Evolutionary conservation across 1,140 invertebrate species (phyloP), one percentile per base, ranked within the genome.

Genomic region (Ips typographus): DNA sequence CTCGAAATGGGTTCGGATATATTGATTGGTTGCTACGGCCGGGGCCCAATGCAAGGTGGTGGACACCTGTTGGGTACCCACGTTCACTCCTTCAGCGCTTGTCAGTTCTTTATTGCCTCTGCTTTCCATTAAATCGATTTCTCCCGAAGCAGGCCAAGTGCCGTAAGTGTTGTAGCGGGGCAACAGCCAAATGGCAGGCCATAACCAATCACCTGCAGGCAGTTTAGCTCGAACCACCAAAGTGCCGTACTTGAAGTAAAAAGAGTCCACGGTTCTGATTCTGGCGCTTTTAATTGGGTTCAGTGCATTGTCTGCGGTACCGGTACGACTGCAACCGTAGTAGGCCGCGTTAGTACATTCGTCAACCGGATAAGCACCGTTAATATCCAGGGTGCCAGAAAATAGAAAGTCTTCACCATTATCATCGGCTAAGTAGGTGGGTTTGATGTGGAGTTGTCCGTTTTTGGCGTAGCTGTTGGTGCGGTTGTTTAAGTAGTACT

Each of bases 121-220:
- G 1, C 84, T 84, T 74, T 89, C 87, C 22, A 83, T 67, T n/a
- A 86, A 73, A 75, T 85, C 84, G 55, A 86, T 84, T 79, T 85
- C 84, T 39, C 85, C 85, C 53, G 82, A 84, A 37, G 82, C 65
- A 40, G 84, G 84, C 85, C 85, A 86, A 1, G 79, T 78, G 6
- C 86, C 85, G 74, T 88, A 88, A 0, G 72, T 63, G 70, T 86
- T 86, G 71, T 81, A 76, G 1, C 81, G 78, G 0, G 88, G 88
- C 80, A 88, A 79, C 67, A 88, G 67, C 86, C 87, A 88, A 66
- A 88, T 83, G 37, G 85, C 86, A 78, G 90, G 89, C 86, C 89
- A 89, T 2, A 91, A 73, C 90, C 90, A 92, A 78, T 92, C 90
- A 59, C 90, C 90, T 37, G 81, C 77, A 0, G 90, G 90, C 80